These are phyloP conservation scores for Oxyruncus cristatus DNA, from an alignment of 2,113 vertebrate genomes.

Conservation along the genomic window DNA sequence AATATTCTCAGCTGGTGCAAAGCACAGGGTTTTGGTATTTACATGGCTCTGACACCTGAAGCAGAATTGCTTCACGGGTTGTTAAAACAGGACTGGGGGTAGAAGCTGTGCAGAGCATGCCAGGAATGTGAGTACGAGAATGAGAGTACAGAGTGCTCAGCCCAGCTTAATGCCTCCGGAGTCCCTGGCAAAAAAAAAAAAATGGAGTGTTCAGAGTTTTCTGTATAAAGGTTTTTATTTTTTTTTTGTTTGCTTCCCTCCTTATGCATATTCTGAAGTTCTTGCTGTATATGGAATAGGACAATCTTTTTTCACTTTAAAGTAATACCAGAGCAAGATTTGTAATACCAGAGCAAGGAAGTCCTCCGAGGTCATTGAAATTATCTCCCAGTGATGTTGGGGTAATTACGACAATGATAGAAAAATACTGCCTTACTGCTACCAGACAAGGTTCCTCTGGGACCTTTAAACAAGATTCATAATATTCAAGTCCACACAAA, in stretches of 20 bases:
- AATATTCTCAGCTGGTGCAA: background rate
- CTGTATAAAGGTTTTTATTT: background rate
- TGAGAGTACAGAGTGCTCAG: background rate
- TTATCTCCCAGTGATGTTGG: background rate
- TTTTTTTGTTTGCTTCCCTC: background rate
- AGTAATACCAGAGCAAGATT: background rate
- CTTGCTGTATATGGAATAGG: background rate
- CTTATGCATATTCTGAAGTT: background rate
- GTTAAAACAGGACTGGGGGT: background rate
- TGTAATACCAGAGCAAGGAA: background rate
- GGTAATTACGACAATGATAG: background rate
- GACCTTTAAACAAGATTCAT: background rate
- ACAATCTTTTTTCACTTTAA: background rate
- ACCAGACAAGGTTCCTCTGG: background rate
- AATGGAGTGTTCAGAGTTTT: accelerated
- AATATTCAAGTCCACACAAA: background rate
- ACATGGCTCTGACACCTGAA: background rate
- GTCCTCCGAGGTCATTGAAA: background rate
- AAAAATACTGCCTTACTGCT: background rate
- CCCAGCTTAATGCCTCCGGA: background rate
- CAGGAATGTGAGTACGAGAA: background rate
- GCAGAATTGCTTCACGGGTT: background rate
- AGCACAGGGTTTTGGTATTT: background rate
- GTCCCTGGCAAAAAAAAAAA: background rate
- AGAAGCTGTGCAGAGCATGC: background rate